These are phyloP conservation scores for Electrophaes corylata DNA, from an alignment of 2,888 invertebrate species.

Conservation along the genomic window DNA sequence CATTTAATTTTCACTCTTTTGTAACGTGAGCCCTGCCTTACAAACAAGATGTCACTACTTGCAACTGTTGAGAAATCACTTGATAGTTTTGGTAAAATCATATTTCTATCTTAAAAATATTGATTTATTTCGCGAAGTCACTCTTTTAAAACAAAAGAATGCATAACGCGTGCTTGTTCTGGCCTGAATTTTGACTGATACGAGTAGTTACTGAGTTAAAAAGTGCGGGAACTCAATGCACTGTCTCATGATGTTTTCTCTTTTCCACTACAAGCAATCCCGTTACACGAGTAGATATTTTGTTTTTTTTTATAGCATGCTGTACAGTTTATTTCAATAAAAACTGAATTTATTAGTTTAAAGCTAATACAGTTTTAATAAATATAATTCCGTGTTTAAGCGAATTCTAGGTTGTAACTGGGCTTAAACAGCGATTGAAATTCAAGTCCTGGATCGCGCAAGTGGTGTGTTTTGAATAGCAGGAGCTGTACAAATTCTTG, in stretches of 20 bases:
- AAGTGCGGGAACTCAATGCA: conserved; percentile 8
- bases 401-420: not conserved
- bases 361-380: not conserved
- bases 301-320: not conserved
- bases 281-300: not conserved
- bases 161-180: no score
- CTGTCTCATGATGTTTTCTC: conserved; percentile 9
- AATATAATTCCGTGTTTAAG: not conserved
- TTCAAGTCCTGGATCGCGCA: conserved; percentile 24
- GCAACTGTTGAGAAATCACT: not conserved
- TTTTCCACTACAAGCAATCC: conserved; percentile 4
- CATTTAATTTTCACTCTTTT: not conserved
- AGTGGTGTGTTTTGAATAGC: not conserved
- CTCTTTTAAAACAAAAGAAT: no score
- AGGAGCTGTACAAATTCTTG: not conserved
- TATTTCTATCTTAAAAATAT: no score
- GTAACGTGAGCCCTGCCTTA: not conserved
- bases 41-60: not conserved
- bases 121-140: no score
- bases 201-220: not conserved
- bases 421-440: conserved; percentile 3
- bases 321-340: not conserved
- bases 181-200: not conserved
- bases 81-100: no score
- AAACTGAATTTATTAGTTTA: not conserved